Base-by-base conservation (phyloP, 2,888 invertebrate genomes). In the Tryphoninae sp. region DNA sequence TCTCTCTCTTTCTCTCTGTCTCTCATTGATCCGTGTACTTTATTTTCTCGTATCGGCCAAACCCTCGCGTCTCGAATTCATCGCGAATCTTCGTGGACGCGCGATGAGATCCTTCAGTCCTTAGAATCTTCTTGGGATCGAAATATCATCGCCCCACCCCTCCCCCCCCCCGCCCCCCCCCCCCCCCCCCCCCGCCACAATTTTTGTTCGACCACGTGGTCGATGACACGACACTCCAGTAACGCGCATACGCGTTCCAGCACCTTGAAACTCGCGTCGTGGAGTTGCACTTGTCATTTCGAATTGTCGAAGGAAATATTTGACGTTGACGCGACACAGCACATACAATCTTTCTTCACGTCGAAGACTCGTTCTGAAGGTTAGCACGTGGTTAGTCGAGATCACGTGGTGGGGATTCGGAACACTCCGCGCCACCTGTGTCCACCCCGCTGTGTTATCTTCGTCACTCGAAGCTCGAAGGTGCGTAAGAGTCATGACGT, bases 11-110 rank as follows among this genome's bases (percentile, higher is more conserved):
- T 55, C 40, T 53, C 61, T 51, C 75, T 58, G 22, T 51, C 53
- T 55, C 73, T 53, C 40, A 55, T 61, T 69, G 73, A 68, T 71
- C 73, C 76, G 62, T 81, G 62, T 81, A 84, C 83, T 84, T 84
- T 84, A 86, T 87, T 84, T 86, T 86, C 81, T 76, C 78, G 84
- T 84, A 80, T 83, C 77, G 55, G 62, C 62, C 68, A 61, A 51
- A 61, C 53, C 51, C 49, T n/a, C 33, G 23, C 33, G 33, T 33
- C 33, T 49, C 59, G 23, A 22, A 75, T n/a, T 13, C 26, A 59
- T 65, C 13, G 40, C 23, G n/a, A 19, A 3, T 62, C 42, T 23
- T 23, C 42, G 26, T 26, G n/a, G 3, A 22, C 22, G 13, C 9
- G 53, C 26, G n/a, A 67, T 49, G 16, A 65, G 33, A 64, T 67